Conservation (phyloP, 2,888 invertebrate genomes). For the Hartigia nigra region DNA sequence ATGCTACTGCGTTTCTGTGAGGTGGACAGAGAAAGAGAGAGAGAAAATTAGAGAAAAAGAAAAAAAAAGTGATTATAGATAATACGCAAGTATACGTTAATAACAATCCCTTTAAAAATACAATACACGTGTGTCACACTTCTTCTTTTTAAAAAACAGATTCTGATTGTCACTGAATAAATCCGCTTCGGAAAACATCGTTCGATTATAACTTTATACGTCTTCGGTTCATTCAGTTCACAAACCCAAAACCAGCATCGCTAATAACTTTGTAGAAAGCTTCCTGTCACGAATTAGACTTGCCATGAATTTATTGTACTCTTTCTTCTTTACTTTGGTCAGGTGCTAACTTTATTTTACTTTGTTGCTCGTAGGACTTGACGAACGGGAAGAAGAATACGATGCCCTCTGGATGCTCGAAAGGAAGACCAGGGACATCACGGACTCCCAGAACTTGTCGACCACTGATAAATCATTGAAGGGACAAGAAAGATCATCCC, state of each 20-base stretch:
- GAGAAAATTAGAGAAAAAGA: not conserved
- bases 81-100: not conserved
- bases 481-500: not conserved
- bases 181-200: not conserved
- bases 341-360: constrained; percentile 18
- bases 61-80: not conserved
- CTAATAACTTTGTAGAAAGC: not conserved
- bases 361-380: constrained; percentile 6
- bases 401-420: constrained; percentile 44
- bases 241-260: not conserved
- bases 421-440: constrained; percentile 34
- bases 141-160: not conserved
- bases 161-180: not conserved
- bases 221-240: not conserved
- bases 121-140: not conserved
- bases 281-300: not conserved
- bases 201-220: not conserved
- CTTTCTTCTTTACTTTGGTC: not conserved
- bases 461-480: not conserved
- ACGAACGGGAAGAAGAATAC: constrained; percentile 34
- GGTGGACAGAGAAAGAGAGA: not conserved
- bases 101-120: not conserved
- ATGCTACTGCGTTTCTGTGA: not conserved
- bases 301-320: not conserved
- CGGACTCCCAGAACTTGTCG: constrained; percentile 11